phyloP scores from a whole-genome alignment of 2,113 vertebrate species.

The Platichthys stellatus region DNA sequence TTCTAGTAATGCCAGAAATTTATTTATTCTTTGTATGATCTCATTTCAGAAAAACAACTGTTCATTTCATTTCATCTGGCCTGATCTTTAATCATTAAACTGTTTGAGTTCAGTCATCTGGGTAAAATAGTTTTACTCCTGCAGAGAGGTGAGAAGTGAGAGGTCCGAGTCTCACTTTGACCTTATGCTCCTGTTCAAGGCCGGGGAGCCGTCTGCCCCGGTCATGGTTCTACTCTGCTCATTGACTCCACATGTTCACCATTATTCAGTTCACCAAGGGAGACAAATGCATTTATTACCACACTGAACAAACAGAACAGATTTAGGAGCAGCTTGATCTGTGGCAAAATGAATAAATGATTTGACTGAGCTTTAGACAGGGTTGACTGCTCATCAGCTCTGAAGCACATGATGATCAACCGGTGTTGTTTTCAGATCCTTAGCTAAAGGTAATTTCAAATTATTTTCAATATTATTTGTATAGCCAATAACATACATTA shows the following conservation, averaged over 20 bases:
- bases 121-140: slow-evolving; percentile 16
- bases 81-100: slow-evolving; percentile 4
- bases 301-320: neutral
- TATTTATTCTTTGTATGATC: slow-evolving; percentile 8
- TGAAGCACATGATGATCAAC: neutral
- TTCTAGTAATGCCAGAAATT: slow-evolving; percentile 23
- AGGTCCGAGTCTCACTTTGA: slow-evolving; percentile 26
- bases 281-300: neutral
- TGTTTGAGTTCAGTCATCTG: neutral
- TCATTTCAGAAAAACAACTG: neutral
- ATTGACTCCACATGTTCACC: slow-evolving; percentile 29
- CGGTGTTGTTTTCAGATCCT: neutral
- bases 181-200: slow-evolving; percentile 6
- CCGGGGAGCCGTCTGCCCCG: neutral
- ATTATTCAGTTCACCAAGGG: slow-evolving; percentile 6
- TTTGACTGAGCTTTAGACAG: neutral
- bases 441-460: neutral
- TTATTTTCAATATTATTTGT: neutral
- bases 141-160: slow-evolving; percentile 22
- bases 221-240: neutral
- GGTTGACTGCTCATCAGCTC: too few relatives aligned
- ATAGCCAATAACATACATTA: neutral
- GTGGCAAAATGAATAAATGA: neutral
- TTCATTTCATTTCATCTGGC: slow-evolving; percentile 5
- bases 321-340: slow-evolving; percentile 8